Evolutionary conservation across 1,140 invertebrate species (phyloP).

Genomic region (Penaeus indicus): DNA sequence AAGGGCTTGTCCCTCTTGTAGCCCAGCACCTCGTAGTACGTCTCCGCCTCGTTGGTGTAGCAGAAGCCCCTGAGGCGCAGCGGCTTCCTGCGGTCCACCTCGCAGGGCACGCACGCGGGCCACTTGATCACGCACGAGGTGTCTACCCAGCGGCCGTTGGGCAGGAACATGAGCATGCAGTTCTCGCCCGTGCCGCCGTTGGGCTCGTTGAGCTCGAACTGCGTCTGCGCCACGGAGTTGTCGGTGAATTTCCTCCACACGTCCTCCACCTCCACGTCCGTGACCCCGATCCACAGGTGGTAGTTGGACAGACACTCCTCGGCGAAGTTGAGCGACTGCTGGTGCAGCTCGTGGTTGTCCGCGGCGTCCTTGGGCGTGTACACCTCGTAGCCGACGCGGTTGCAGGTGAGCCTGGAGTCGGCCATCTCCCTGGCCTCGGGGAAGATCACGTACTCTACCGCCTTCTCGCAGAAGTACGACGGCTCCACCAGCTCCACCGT

Average conservation of each 20-base stretch:
- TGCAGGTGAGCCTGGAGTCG: background rate
- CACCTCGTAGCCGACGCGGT: conserved; percentile 14
- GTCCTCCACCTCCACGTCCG: conserved; percentile 31
- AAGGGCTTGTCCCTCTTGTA: conserved; percentile 45
- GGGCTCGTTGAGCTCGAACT: conserved; percentile 23
- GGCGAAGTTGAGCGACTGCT: conserved; percentile 19
- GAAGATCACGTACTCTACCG: conserved; percentile 17
- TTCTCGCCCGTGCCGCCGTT: conserved; percentile 34
- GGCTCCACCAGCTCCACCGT: background rate
- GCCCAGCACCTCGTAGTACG: conserved; percentile 38
- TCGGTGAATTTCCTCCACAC: conserved; percentile 41
- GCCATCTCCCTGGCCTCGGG: conserved; percentile 1
- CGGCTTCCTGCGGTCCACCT: background rate
- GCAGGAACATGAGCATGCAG: conserved; percentile 33
- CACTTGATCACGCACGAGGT: conserved; percentile 9
- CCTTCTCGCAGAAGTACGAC: background rate
- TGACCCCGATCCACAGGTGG: conserved; percentile 39
- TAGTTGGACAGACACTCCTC: conserved; percentile 2
- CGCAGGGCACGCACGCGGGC: conserved; percentile 34
- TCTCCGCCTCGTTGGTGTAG: conserved; percentile 11
- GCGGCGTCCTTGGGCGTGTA: background rate
- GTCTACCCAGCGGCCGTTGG: conserved; percentile 29
- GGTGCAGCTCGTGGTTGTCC: conserved; percentile 8
- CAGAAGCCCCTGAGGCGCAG: conserved; percentile 51
- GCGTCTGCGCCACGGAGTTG: background rate